These are phyloP conservation scores for Ligdia adustata DNA, from an alignment of 2,888 invertebrate species.

Conservation along the genomic window DNA sequence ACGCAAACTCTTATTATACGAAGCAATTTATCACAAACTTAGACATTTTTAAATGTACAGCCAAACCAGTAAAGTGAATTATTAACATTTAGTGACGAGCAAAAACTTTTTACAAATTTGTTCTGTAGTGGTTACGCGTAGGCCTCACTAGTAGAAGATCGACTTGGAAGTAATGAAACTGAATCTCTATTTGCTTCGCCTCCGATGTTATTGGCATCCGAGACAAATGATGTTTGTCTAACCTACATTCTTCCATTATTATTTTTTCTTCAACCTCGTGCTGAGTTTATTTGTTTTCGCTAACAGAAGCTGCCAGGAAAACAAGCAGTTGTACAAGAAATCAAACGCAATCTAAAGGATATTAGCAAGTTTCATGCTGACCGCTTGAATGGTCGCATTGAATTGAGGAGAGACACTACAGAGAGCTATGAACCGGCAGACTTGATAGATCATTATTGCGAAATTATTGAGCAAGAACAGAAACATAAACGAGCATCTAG, in stretches of 20 bases:
- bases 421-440: conserved; percentile 42
- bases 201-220: background rate
- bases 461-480: conserved; percentile 40
- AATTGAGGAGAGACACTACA: conserved; percentile 25
- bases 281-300: background rate
- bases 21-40: too few relatives aligned
- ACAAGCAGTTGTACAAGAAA: conserved; percentile 65
- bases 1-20: too few relatives aligned
- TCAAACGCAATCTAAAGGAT: conserved; percentile 62
- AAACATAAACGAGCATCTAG: conserved; percentile 2
- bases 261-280: background rate
- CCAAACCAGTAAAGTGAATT: too few relatives aligned
- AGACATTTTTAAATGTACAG: too few relatives aligned
- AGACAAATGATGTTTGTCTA: conserved; percentile 6
- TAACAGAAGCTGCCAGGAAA: conserved; percentile 53
- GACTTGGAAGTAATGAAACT: background rate
- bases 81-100: too few relatives aligned
- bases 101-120: too few relatives aligned
- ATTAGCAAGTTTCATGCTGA: conserved; percentile 49
- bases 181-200: background rate
- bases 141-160: too few relatives aligned
- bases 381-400: conserved; percentile 37
- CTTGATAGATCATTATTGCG: conserved; percentile 51
- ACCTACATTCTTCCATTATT: background rate
- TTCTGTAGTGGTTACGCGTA: too few relatives aligned